Evolutionary conservation across 1,140 invertebrate genomes (phyloP).

Genomic region (Cyrtorhinus lividipennis): DNA sequence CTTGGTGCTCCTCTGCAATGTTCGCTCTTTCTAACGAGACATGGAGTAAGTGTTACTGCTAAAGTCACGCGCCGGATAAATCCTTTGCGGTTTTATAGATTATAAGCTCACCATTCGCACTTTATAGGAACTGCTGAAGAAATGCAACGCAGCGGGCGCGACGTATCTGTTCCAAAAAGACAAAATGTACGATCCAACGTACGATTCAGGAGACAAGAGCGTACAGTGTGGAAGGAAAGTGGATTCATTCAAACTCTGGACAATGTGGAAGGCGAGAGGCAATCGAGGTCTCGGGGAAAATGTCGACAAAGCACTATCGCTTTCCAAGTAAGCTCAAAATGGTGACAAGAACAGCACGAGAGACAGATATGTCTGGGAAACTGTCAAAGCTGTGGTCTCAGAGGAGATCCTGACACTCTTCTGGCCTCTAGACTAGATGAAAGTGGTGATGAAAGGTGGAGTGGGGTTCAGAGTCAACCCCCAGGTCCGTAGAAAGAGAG

Average conservation of each 20-base stretch:
- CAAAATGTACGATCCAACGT: constrained; percentile 80
- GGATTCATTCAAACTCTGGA: constrained; percentile 85
- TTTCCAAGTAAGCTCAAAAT: too few species aligned
- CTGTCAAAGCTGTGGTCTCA: too few species aligned
- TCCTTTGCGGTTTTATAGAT: too few species aligned
- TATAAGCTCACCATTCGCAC: neutral
- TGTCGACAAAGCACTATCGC: constrained; percentile 50
- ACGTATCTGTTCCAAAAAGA: constrained; percentile 84
- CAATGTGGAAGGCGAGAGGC: constrained; percentile 76
- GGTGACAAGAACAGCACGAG: too few species aligned
- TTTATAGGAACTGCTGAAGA: constrained; percentile 40
- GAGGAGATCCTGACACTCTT: too few species aligned
- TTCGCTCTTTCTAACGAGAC: constrained; percentile 57
- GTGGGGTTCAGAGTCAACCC: too few species aligned
- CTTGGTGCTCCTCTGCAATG: constrained; percentile 78
- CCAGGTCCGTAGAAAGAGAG: too few species aligned
- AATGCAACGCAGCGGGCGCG: constrained; percentile 61
- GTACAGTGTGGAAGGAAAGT: constrained; percentile 87
- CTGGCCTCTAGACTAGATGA: too few species aligned
- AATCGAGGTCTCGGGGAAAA: constrained; percentile 38
- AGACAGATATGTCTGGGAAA: too few species aligned
- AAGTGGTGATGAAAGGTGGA: too few species aligned
- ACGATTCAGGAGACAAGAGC: constrained; percentile 86
- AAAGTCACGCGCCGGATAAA: too few species aligned
- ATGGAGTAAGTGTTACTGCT: constrained; percentile 39